A percentile compares a stretch with the other conserved stretches of the same genome.
Conservation (phyloP, 2,113 vertebrate genomes). For the Limanda limanda region DNA sequence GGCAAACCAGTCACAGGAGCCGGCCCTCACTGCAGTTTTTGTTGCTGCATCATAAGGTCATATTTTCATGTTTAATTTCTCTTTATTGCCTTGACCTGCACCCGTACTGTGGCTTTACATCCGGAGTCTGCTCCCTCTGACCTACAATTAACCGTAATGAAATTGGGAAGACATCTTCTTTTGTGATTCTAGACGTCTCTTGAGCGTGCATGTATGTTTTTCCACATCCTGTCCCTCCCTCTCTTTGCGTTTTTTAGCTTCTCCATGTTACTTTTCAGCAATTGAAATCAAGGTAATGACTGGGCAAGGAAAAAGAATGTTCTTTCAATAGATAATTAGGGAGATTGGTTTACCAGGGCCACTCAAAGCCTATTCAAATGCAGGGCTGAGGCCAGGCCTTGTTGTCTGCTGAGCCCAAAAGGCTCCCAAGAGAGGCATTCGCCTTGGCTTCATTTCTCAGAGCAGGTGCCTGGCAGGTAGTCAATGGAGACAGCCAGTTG, state of each 20-base stretch:
- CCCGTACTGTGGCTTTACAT: conserved; percentile 72
- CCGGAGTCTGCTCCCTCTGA: conserved; percentile 72
- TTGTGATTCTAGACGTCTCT: conserved; percentile 52
- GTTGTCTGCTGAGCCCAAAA: conserved; percentile 81
- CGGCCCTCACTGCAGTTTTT: conserved; percentile 35
- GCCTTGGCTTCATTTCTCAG: conserved; percentile 89
- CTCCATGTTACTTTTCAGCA: conserved; percentile 84
- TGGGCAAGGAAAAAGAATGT: conserved; percentile 83
- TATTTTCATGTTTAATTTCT: conserved; percentile 74
- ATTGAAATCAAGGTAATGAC: conserved; percentile 90
- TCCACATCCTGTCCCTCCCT: conserved; percentile 59
- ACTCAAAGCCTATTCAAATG: conserved; percentile 84
- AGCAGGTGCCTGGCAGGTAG: conserved; percentile 96
- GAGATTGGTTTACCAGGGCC: conserved; percentile 90
- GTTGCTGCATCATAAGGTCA: conserved; percentile 49
- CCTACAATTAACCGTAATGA: conserved; percentile 77
- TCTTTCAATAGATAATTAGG: conserved; percentile 92
- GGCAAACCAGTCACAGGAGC: conserved; percentile 1
- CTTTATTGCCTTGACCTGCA: conserved; percentile 69
- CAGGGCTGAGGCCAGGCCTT: conserved; percentile 78
- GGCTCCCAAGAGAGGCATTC: conserved; percentile 89
- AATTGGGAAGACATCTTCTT: conserved; percentile 65
- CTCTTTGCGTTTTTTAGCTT: conserved; percentile 65
- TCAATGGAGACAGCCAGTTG: conserved; percentile 88
- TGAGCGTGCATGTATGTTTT: conserved; percentile 57